phyloP scores from a whole-genome alignment of 2,113 vertebrate genomes.

The Malurus cyaneus region DNA sequence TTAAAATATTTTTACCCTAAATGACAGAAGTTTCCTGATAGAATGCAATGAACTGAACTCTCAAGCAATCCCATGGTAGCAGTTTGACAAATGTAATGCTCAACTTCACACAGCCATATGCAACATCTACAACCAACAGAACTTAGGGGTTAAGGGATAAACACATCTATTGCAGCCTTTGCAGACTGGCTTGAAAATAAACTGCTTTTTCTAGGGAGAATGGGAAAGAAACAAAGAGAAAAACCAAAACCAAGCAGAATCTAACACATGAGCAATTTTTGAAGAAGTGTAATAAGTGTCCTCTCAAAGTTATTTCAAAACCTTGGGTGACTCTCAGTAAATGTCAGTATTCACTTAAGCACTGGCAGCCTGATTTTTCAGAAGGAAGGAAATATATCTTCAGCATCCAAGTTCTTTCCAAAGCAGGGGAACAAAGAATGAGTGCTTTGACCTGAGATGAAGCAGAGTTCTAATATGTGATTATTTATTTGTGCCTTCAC shows the following conservation, averaged over 20 bases:
- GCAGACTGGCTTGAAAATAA: background rate
- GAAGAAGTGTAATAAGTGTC: background rate
- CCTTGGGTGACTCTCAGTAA: background rate
- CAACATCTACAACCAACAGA: background rate
- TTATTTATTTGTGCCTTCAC: background rate
- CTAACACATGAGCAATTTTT: background rate
- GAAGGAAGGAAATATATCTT: background rate
- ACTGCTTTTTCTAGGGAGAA: background rate
- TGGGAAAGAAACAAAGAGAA: background rate
- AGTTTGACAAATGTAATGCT: background rate
- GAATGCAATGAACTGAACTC: background rate
- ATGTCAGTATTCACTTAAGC: background rate
- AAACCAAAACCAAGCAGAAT: background rate
- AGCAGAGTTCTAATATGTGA: background rate
- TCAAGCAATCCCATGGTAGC: background rate
- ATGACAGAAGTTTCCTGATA: background rate
- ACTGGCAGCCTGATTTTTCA: background rate
- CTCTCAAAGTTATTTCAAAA: background rate
- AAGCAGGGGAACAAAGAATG: accelerated
- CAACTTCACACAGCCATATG: background rate
- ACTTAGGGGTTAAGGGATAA: background rate
- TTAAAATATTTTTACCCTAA: background rate
- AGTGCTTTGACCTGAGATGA: background rate
- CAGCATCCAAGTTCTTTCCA: background rate
- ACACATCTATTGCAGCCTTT: background rate